phyloP scores from a whole-genome alignment of 2,113 vertebrate genomes.

The Plestiodon gilberti region DNA sequence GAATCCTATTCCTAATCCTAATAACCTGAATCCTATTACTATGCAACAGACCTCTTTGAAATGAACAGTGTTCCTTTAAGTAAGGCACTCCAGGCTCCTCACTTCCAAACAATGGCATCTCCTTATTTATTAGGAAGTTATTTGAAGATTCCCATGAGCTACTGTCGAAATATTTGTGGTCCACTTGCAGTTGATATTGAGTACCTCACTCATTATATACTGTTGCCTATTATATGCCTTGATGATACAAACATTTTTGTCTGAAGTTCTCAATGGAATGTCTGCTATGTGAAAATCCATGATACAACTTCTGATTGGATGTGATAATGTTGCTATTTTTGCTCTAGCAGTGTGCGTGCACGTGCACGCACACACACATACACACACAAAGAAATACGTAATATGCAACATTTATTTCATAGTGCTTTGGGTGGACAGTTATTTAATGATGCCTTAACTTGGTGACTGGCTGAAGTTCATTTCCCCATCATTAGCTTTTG shows the following conservation, averaged over 20 bases:
- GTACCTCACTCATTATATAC: background rate
- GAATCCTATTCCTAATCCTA: background rate
- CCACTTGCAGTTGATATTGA: background rate
- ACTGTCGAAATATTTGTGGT: background rate
- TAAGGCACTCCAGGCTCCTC: background rate
- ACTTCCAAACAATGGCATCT: background rate
- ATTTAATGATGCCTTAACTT: background rate
- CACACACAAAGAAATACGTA: background rate
- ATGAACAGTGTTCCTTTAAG: background rate
- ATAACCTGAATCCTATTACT: background rate
- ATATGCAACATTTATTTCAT: background rate
- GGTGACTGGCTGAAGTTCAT: background rate
- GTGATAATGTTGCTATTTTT: background rate
- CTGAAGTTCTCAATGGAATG: slow-evolving; percentile 2
- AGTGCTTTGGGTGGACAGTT: background rate
- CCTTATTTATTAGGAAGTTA: background rate
- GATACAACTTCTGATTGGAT: background rate
- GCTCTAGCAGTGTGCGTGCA: background rate
- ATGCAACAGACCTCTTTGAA: background rate
- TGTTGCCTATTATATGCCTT: background rate
- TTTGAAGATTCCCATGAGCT: background rate
- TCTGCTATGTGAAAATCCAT: background rate
- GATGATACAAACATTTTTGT: background rate
- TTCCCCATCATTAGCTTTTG: background rate
- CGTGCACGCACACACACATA: background rate